phyloP scores from a whole-genome alignment of 2,113 vertebrate species.

The Calyptommatus sinebrachiatus region DNA sequence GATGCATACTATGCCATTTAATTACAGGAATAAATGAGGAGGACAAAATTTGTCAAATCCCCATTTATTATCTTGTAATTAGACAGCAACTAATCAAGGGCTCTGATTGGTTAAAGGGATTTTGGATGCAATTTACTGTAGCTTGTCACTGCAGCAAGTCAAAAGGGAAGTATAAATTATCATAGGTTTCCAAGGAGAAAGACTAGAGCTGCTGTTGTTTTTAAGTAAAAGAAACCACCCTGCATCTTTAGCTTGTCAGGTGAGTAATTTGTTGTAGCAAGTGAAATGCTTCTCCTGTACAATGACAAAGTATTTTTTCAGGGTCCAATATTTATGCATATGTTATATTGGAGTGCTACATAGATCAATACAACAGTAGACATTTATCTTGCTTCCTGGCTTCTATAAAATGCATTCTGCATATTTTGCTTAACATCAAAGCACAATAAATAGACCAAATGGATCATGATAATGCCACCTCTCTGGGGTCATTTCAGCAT shows the following conservation, averaged over 20 bases:
- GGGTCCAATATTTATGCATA: slow-evolving; percentile 35
- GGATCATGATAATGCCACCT: neutral
- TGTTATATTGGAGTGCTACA: slow-evolving; percentile 25
- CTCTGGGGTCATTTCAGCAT: neutral
- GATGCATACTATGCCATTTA: slow-evolving; percentile 55
- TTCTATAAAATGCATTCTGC: slow-evolving; percentile 25
- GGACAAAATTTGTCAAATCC: slow-evolving; percentile 62
- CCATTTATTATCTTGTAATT: slow-evolving; percentile 65
- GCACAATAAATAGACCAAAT: neutral
- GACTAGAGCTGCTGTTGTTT: slow-evolving; percentile 27
- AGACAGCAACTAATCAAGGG: slow-evolving; percentile 55
- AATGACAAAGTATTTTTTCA: slow-evolving; percentile 29
- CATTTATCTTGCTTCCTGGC: slow-evolving; percentile 41
- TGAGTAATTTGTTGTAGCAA: slow-evolving; percentile 47
- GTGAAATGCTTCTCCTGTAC: slow-evolving; percentile 47
- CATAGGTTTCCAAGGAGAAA: slow-evolving; percentile 3
- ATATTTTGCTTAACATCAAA: slow-evolving; percentile 32
- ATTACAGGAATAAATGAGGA: slow-evolving; percentile 59
- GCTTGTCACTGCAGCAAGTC: slow-evolving; percentile 16
- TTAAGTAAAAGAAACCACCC: slow-evolving; percentile 23
- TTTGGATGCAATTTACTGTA: slow-evolving; percentile 45
- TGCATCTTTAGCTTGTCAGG: slow-evolving; percentile 38
- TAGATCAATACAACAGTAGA: slow-evolving; percentile 9
- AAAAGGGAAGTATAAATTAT: slow-evolving; percentile 40
- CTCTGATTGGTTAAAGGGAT: slow-evolving; percentile 59